Conservation (phyloP, 2,797 vertebrate species). For the Pteropus rufus region DNA sequence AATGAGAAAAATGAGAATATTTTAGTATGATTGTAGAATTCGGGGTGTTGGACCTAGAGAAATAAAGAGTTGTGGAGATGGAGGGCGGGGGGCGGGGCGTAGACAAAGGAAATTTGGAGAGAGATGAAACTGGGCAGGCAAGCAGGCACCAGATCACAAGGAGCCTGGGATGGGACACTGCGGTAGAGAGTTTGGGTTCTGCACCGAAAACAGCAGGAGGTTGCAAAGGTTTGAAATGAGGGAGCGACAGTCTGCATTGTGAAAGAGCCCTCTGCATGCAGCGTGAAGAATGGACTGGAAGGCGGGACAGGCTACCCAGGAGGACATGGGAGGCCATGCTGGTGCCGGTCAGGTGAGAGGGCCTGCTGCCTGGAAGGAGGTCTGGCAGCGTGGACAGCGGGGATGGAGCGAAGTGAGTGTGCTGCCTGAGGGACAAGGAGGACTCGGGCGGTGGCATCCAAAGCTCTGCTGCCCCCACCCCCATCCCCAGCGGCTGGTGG, state of each 20-base stretch:
- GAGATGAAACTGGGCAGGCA: not conserved
- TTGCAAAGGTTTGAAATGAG: not conserved
- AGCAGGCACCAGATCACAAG: not conserved
- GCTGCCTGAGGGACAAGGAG: accelerated
- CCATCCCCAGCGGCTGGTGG: not conserved
- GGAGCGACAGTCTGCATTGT: accelerated
- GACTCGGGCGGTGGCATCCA: accelerated
- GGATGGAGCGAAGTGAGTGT: not conserved
- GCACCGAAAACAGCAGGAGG: too few relatives aligned
- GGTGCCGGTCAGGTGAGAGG: not conserved
- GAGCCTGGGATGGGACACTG: not conserved
- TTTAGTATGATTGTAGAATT: not conserved
- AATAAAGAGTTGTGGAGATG: not conserved
- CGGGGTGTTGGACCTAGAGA: not conserved
- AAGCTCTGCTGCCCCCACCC: not conserved
- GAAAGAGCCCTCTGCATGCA: not conserved
- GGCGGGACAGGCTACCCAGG: too few relatives aligned
- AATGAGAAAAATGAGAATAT: not conserved
- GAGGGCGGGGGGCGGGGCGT: too few relatives aligned
- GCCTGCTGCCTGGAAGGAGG: too few relatives aligned
- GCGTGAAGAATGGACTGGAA: not conserved
- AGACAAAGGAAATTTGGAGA: not conserved
- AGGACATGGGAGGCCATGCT: not conserved
- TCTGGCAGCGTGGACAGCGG: not conserved
- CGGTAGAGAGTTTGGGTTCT: not conserved